Conservation (phyloP, 2,888 invertebrate genomes). For the Torymus texanus region DNA sequence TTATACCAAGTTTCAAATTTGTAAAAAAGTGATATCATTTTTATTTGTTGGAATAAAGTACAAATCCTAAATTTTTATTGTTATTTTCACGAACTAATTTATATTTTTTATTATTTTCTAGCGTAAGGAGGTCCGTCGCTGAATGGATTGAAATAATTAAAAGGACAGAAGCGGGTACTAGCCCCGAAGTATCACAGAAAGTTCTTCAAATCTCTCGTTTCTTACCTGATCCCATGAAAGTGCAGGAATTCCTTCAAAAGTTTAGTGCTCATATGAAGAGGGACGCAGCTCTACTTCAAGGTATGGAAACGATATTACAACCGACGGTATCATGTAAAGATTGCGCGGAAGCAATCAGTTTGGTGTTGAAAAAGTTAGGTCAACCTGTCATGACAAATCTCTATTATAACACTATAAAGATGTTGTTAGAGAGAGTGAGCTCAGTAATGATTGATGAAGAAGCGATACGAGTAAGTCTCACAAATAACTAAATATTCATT, state of each 20-base stretch:
- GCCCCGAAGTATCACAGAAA: constrained; percentile 83
- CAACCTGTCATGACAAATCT: constrained; percentile 96
- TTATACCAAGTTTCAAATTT: too few species aligned
- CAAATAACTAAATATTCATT: not conserved
- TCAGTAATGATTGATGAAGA: constrained; percentile 97
- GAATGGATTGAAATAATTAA: constrained; percentile 92
- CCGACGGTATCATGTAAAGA: constrained; percentile 95
- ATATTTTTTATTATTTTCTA: constrained; percentile 61
- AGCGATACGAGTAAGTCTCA: constrained; percentile 81
- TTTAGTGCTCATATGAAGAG: constrained; percentile 88
- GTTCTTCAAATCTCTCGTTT: constrained; percentile 84
- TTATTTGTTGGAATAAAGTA: too few species aligned
- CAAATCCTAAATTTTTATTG: not conserved
- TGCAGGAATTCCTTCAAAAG: constrained; percentile 89
- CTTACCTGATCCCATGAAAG: constrained; percentile 94
- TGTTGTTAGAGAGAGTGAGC: constrained; percentile 94
- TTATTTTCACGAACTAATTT: not conserved
- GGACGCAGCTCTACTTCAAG: constrained; percentile 82
- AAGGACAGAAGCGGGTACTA: constrained; percentile 80
- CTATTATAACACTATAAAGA: constrained; percentile 97
- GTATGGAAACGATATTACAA: constrained; percentile 91
- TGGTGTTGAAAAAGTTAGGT: constrained; percentile 92
- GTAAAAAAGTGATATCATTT: too few species aligned
- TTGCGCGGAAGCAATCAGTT: constrained; percentile 91
- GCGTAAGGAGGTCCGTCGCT: constrained; percentile 87